phyloP scores from a whole-genome alignment of 2,113 vertebrate species.

The Blennius ocellaris region DNA sequence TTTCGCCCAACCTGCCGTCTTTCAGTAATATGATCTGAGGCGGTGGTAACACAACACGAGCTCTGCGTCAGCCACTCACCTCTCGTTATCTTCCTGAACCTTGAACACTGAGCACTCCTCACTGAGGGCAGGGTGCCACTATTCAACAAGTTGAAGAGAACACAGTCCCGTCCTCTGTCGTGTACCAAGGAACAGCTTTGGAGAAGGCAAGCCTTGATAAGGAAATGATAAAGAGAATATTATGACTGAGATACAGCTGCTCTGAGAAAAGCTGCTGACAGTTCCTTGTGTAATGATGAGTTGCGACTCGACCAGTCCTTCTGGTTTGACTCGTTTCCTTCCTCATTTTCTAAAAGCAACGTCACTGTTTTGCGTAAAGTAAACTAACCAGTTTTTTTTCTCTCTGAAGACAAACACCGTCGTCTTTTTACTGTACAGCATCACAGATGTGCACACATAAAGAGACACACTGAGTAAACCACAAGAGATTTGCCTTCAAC shows the following conservation, averaged over 20 bases:
- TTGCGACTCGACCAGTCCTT: slow-evolving; percentile 45
- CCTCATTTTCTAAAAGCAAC: slow-evolving; percentile 15
- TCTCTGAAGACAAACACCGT: background rate
- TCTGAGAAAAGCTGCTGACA: slow-evolving; percentile 36
- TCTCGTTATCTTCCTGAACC: slow-evolving; percentile 84
- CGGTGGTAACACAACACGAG: slow-evolving; percentile 78
- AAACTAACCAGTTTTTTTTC: slow-evolving; percentile 19
- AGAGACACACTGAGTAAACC: background rate
- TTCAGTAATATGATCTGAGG: slow-evolving; percentile 77
- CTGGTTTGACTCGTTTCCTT: slow-evolving; percentile 51
- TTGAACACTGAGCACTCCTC: slow-evolving; percentile 77
- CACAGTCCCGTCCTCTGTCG: slow-evolving; percentile 14
- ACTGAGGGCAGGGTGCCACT: slow-evolving; percentile 63
- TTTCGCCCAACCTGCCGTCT: slow-evolving; percentile 70
- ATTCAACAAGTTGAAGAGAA: slow-evolving; percentile 73
- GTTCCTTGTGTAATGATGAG: slow-evolving; percentile 47
- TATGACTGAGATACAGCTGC: background rate
- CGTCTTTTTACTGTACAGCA: background rate
- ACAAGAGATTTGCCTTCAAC: background rate
- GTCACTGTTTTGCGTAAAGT: slow-evolving; percentile 26
- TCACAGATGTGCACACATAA: too few relatives aligned
- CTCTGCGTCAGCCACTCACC: slow-evolving; percentile 79
- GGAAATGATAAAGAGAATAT: slow-evolving; percentile 39
- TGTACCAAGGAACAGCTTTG: slow-evolving; percentile 38
- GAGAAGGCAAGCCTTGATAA: slow-evolving; percentile 41